These are phyloP conservation scores for Pseudopipra pipra DNA, from an alignment of 2,113 vertebrate genomes.

Conservation along the genomic window DNA sequence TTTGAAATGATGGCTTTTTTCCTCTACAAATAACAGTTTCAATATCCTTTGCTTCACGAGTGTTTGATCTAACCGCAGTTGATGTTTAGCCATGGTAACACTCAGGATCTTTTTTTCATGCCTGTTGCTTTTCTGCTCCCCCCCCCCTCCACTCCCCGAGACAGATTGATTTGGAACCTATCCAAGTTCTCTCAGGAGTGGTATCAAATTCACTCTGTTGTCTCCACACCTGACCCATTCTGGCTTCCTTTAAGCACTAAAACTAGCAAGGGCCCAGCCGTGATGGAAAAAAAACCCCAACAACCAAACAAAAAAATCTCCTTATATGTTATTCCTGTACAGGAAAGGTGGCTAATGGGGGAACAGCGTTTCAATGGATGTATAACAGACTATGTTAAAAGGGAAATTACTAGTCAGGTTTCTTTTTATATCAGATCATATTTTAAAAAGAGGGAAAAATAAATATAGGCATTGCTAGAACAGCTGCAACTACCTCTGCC, in stretches of 20 bases:
- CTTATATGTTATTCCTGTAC: neutral
- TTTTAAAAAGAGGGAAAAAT: neutral
- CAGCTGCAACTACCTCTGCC: neutral
- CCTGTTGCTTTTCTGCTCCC: conserved; percentile 16
- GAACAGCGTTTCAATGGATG: neutral
- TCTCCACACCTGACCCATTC: conserved; percentile 44
- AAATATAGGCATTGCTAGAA: neutral
- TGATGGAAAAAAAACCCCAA: neutral
- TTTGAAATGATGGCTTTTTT: conserved; percentile 23
- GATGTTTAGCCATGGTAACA: conserved; percentile 44
- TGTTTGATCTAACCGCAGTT: conserved; percentile 54
- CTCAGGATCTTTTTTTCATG: neutral
- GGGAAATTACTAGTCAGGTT: neutral
- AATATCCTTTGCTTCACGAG: conserved; percentile 25
- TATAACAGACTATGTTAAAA: neutral
- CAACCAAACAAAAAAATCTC: neutral
- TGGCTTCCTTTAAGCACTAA: neutral
- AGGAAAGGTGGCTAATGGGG: neutral
- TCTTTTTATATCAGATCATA: neutral
- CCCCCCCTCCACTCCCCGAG: neutral
- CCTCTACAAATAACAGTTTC: conserved; percentile 24
- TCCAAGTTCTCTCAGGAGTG: conserved; percentile 8
- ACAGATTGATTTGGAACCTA: conserved; percentile 45
- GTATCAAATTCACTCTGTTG: conserved; percentile 30
- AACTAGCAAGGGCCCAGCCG: neutral